phyloP scores from a whole-genome alignment of 2,888 invertebrate genomes.

The Xestia rhomboidea region DNA sequence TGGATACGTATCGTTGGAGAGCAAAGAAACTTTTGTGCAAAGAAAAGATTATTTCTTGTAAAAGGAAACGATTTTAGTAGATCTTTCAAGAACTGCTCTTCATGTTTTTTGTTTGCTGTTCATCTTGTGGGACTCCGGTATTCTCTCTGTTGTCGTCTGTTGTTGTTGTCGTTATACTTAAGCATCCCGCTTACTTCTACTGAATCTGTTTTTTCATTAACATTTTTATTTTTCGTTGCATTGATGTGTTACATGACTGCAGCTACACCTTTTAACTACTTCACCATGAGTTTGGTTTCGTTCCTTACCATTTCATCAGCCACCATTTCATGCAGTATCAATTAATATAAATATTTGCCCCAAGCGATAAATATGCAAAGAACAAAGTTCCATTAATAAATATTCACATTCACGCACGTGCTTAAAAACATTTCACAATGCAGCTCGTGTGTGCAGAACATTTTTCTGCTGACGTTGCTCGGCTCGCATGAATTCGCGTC shows the following conservation, averaged over 20 bases:
- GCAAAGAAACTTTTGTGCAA: slow-evolving; percentile 15
- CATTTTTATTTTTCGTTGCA: not conserved
- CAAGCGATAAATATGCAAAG: slow-evolving; percentile 27
- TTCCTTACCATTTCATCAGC: slow-evolving; percentile 7
- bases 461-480: slow-evolving; percentile 34
- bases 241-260: not conserved
- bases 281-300: not conserved
- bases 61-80: not conserved
- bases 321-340: not conserved
- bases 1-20: slow-evolving; percentile 20
- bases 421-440: slow-evolving; percentile 39
- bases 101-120: not conserved
- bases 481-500: slow-evolving; percentile 20
- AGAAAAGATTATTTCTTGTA: not conserved
- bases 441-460: slow-evolving; percentile 29
- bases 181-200: not conserved
- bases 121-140: too few relatives aligned
- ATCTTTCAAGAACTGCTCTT: too few relatives aligned
- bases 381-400: slow-evolving; percentile 45
- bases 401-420: slow-evolving; percentile 49
- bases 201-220: not conserved
- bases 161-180: not conserved
- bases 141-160: not conserved
- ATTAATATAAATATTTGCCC: slow-evolving; percentile 19
- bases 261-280: not conserved